Percentiles rank a stretch among this genome's conserved stretches.
Evolutionary conservation across 2,888 invertebrate species (phyloP).

Genomic region (Tubulanus polymorphus): DNA sequence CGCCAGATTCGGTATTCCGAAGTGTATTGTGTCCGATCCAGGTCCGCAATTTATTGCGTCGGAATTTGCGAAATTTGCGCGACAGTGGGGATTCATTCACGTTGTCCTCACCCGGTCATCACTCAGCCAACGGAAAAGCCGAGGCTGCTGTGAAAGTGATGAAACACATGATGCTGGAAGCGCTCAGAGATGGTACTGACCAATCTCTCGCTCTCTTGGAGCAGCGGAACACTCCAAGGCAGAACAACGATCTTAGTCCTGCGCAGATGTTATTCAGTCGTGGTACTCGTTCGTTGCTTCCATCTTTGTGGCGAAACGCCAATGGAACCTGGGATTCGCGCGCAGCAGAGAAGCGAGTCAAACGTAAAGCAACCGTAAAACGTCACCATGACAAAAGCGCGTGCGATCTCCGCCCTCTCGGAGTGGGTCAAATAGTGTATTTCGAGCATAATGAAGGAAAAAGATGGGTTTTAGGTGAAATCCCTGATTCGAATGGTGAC

Average conservation of each 20-base stretch:
- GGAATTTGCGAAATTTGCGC: conserved; percentile 16
- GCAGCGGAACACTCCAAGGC: conserved; percentile 21
- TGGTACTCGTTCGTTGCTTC: conserved; percentile 13
- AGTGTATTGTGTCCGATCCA: conserved; percentile 13
- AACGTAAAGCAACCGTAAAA: neutral
- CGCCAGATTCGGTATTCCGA: conserved; percentile 8
- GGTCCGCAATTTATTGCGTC: conserved; percentile 14
- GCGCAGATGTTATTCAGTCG: conserved; percentile 17
- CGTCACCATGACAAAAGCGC: conserved; percentile 8
- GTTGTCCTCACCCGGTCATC: conserved; percentile 11
- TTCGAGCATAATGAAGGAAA: conserved; percentile 13
- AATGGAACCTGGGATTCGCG: too few relatives aligned
- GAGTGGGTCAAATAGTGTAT: conserved; percentile 13
- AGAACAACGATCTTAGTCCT: conserved; percentile 19
- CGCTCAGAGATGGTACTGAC: conserved; percentile 4
- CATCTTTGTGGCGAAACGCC: too few relatives aligned
- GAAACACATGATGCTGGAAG: conserved; percentile 17
- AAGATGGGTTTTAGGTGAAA: neutral
- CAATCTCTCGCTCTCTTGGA: too few relatives aligned
- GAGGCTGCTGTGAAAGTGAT: conserved; percentile 5
- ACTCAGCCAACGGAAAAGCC: conserved; percentile 7
- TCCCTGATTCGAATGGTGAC: neutral
- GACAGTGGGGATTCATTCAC: conserved; percentile 16
- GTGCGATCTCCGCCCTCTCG: conserved; percentile 9
- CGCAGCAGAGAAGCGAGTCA: neutral